Evolutionary conservation across 2,797 vertebrate genomes (phyloP), one percentile per base, ranked within the genome.

Genomic region (Megaceryle alcyon): DNA sequence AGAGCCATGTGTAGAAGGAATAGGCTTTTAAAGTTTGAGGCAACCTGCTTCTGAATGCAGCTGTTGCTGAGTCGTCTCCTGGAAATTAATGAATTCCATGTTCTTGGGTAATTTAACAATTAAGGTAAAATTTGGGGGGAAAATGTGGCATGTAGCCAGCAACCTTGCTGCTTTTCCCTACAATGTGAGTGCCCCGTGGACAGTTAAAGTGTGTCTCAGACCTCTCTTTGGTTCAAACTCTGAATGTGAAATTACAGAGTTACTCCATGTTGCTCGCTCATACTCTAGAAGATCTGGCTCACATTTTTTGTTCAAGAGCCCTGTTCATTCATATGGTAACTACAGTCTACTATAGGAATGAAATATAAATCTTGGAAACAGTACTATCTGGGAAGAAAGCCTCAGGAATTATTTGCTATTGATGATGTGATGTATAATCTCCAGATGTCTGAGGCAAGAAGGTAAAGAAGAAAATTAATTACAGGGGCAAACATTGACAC

Each of bases 391-490:
- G 75, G 73, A 80, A 33, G 23, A 86, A 94, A 78, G 69, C 93
- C 83, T 96, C 68, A 59, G 64, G 73, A 95, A 82, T 86, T 85
- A 91, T 96, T 96, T 97, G 88, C 86, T 97, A 23, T 69, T 94
- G 90, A 76, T 88, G 88, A n/a, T 94, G 72, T 82, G 91, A 87
- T 88, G 66, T 70, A 3, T 95, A 88, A 96, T 96, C 86, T 97
- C 92, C 73, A 86, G 91, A 80, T 96, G 92, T 96, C 92, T 88
- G 94, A 97, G 93, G 91, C 83, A 84, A 92, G 92, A 90, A 96
- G 96, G 94, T 94, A 95, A 91, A 95, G 92, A 91, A 79, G 48
- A 93, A 96, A 96, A 95, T 95, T 97, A 96, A 97, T 97, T 96
- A 89, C 29, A 91, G 95, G 95, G 95, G 71, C 63, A 87, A 6